Conservation (phyloP, 2,797 vertebrate genomes). For the Heteromormyrus szaboi region DNA sequence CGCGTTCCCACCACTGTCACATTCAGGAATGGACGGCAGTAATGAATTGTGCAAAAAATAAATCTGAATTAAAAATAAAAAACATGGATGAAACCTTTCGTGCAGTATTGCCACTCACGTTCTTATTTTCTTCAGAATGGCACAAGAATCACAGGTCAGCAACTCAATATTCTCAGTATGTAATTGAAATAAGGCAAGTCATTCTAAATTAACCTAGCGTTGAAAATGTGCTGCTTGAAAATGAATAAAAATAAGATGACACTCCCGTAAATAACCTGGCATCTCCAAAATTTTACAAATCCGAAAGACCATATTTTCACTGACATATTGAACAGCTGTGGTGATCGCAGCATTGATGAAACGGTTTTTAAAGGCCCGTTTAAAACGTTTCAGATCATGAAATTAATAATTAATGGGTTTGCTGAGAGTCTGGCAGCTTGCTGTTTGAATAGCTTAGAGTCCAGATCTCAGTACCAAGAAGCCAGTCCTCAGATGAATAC, state of each 20-base stretch:
- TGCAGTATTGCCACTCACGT: background rate
- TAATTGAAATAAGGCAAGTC: background rate
- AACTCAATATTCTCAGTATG: background rate
- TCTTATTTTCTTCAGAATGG: background rate
- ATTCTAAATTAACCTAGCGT: background rate
- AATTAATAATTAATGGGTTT: background rate
- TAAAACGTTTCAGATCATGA: background rate
- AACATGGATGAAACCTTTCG: conserved; percentile 13
- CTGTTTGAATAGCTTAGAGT: background rate
- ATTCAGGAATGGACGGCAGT: conserved; percentile 35
- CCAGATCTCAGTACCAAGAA: background rate
- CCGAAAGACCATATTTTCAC: background rate
- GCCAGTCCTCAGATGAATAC: background rate
- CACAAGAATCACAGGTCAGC: background rate
- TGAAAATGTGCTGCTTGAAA: background rate
- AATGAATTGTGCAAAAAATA: conserved; percentile 41
- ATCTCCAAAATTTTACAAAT: background rate
- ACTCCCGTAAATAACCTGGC: background rate
- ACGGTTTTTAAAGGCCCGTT: background rate
- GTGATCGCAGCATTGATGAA: background rate
- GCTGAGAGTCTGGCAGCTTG: background rate
- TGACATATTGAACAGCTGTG: background rate
- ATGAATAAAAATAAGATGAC: background rate
- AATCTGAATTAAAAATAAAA: conserved; percentile 39
- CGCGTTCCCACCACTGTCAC: conserved; percentile 32